Base-by-base conservation (phyloP, 2,888 invertebrate genomes). In the Halictus quadricinctus region DNA sequence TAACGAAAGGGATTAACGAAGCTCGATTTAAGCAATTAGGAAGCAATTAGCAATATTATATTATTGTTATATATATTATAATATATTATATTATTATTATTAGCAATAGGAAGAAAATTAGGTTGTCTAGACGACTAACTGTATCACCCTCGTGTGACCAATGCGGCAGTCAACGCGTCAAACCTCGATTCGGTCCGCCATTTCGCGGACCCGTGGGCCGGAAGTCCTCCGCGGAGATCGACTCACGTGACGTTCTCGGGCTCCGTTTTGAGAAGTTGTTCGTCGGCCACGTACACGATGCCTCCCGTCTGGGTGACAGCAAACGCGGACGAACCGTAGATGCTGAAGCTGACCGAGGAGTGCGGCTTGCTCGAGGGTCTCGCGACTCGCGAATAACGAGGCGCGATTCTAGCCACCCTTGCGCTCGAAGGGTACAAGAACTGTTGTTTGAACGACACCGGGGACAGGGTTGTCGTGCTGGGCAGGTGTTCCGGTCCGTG, bases 271-370 rank as follows among this genome's bases (percentile, higher is more conserved):
- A 96, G 91, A 1, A 95, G 93, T 3, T 94, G 91, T 12, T 94
- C 92, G 91, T 96, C 95, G 21, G 94, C 93, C 0, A 96, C 96
- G 91, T 95, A 96, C 43, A 96, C 91, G 86, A 96, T 96, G 10
- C 96, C 96, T 60, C 95, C 95, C 0, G 86, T 91, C 18, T 92
- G 89, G 0, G 96, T 96, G 13, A 96, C 94, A 66, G 95, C 95
- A 90, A 96, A 96, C 13, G 95, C 95, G 21, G 79, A 83, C 5
- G 93, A 92, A n/a, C 92, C 92, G 12, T 86, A 77, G 21, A 94
- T 64, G 80, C 29, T 64, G 43, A 90, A 90, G 18, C 0, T 81
- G 15, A 83, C 8, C 2, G 82, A 85, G 29, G 86, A 18, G 43
- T 72, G 80, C 7, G 85, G 88, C 72, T 91, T 90, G 54, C n/a